phyloP scores from a whole-genome alignment of 2,797 vertebrate genomes.

The Picus viridis region DNA sequence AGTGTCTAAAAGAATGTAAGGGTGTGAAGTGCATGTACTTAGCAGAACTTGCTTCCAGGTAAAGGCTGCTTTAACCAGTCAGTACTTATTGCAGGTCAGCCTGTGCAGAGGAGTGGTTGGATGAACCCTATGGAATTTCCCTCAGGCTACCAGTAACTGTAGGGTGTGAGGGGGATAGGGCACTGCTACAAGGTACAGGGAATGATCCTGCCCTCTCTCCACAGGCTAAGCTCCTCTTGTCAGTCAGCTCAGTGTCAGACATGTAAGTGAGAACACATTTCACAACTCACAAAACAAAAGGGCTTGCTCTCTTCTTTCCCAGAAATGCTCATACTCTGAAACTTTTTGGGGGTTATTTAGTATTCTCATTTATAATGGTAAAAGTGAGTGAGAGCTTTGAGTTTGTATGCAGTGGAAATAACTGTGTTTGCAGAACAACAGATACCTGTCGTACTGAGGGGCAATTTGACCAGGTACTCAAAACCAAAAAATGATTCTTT shows the following conservation, averaged over 20 bases:
- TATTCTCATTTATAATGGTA: background rate
- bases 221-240: accelerated
- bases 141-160: background rate
- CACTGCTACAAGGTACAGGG: background rate
- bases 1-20: background rate
- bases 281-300: background rate
- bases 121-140: accelerated
- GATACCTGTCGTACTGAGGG: background rate
- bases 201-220: background rate
- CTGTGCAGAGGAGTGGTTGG: background rate
- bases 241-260: background rate
- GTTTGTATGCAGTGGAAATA: background rate
- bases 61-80: background rate
- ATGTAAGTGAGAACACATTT: background rate
- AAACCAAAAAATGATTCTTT: background rate
- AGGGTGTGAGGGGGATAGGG: accelerated
- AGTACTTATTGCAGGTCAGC: background rate
- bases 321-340: background rate
- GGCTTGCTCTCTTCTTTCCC: background rate
- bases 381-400: background rate
- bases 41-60: background rate
- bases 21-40: background rate
- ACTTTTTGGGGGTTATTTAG: background rate
- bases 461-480: background rate
- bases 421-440: background rate